Base-by-base conservation (phyloP, 2,888 invertebrate species). In the Cataglyphis livida region DNA sequence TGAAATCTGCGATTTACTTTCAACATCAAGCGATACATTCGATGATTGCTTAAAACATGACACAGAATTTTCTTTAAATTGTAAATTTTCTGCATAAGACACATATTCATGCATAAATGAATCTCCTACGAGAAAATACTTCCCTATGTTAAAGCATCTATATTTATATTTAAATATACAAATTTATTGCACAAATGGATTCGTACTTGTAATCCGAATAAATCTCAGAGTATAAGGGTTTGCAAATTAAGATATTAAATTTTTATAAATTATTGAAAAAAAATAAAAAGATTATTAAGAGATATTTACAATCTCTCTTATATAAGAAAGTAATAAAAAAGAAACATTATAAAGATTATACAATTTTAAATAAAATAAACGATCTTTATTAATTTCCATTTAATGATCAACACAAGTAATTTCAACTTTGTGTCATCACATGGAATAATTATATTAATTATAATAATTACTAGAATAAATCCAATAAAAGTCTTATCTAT, bases 371-470 rank as follows among this genome's bases (percentile, higher is more conserved):
- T 68, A 44, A 35, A 59, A 78, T 35, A 18, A 21, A 32, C 21
- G 7, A 28, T n/a, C 12, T 28, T 21, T 35, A n/a, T 70, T 44
- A 44, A 79, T 71, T 32, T 57, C 32, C 15, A 68, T 70, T 78
- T 57, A 41, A 41, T 25, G 15, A 38, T 21, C 3, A 59, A 44
- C 15, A 1, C 18, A 48, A 59, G 7, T 25, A 71, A 25, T 79
- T 70, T 35, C 1, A 10, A 10, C 6, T 70, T 78, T 35, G 35
- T 7, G 35, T 79, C 32, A 41, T 57, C 41, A 21, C 18, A 25
- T 32, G 10, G 25, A 35, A 35, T 48, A 71, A 61, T 79, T 61
- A 70, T 61, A 70, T 78, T 70, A 78, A 44, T 44, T 79, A 7
- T 48, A n/a, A 1, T 35, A 5, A 32, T 54, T 28, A 7, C 12